phyloP scores from a whole-genome alignment of 2,797 vertebrate genomes.

The Cyclopterus lumpus region DNA sequence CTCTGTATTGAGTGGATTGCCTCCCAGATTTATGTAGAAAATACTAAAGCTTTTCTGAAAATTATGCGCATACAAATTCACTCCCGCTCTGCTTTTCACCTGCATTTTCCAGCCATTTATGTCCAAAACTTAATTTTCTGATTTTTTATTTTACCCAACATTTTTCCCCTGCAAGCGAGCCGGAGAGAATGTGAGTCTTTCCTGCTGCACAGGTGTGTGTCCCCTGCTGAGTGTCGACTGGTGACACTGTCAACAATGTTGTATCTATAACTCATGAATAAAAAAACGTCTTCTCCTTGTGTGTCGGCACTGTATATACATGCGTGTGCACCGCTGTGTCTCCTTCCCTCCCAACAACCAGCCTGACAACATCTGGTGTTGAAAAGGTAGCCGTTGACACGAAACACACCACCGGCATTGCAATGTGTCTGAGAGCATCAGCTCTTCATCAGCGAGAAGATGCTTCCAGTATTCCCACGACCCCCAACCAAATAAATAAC shows the following conservation, averaged over 20 bases:
- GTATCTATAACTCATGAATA: slow-evolving; percentile 35
- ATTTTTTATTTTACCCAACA: background rate
- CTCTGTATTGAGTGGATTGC: slow-evolving; percentile 12
- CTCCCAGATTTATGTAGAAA: slow-evolving; percentile 41
- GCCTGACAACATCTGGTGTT: slow-evolving; percentile 11
- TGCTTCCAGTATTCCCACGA: slow-evolving; percentile 66
- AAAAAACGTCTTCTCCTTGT: slow-evolving; percentile 10
- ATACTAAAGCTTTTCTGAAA: slow-evolving; percentile 40
- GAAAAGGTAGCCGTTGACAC: slow-evolving; percentile 24
- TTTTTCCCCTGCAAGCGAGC: slow-evolving; percentile 13
- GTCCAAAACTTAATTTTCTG: slow-evolving; percentile 40
- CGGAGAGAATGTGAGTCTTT: background rate
- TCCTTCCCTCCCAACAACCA: background rate
- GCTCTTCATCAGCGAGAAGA: slow-evolving; percentile 53
- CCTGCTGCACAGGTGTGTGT: slow-evolving; percentile 7
- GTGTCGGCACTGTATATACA: background rate
- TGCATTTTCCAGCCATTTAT: slow-evolving; percentile 51
- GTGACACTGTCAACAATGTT: slow-evolving; percentile 24
- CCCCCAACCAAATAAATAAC: slow-evolving; percentile 61
- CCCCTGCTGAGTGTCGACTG: slow-evolving; percentile 37
- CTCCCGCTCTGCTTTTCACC: slow-evolving; percentile 28
- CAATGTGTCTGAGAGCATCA: slow-evolving; percentile 37
- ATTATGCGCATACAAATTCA: slow-evolving; percentile 69
- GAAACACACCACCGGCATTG: slow-evolving; percentile 13
- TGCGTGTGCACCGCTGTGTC: background rate